A percentile compares a stretch with the other conserved stretches of the same genome.
Conservation (phyloP, 2,888 invertebrate species). For the Holacanthella duospinosa region DNA sequence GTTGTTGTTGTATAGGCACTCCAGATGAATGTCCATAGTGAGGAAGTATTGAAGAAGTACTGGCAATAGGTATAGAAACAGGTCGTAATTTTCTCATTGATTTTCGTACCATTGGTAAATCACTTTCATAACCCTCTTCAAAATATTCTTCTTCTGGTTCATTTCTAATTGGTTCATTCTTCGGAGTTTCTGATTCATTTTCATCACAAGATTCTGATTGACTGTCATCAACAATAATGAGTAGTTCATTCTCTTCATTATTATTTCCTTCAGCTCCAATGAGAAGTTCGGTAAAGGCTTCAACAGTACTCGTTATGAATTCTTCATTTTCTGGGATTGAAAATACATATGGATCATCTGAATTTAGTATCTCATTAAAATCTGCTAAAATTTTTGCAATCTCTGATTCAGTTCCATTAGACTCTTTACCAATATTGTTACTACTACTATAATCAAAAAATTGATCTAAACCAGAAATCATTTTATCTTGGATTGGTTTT, state of each 20-base stretch:
- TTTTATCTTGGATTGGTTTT: background rate
- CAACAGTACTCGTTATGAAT: constrained; percentile 23
- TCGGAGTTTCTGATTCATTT: background rate
- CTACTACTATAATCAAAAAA: background rate
- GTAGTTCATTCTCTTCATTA: constrained; percentile 26
- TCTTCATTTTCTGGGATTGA: constrained; percentile 7
- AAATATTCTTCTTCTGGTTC: constrained; percentile 15
- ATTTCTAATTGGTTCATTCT: background rate
- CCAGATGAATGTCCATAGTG: no score
- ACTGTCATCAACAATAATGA: constrained; percentile 26
- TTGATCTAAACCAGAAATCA: background rate
- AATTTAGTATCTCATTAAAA: constrained; percentile 5
- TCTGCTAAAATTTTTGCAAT: background rate
- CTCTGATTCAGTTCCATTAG: background rate
- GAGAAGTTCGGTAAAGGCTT: constrained; percentile 30
- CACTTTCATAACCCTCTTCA: constrained; percentile 34
- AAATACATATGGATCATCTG: background rate
- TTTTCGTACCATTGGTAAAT: constrained; percentile 33
- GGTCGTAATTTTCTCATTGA: constrained; percentile 36
- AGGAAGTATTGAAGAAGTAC: constrained; percentile 5
- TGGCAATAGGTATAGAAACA: constrained; percentile 21
- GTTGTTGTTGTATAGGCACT: constrained; percentile 11
- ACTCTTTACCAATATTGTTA: background rate
- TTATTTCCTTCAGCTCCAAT: constrained; percentile 29
- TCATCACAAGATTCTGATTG: background rate